phyloP scores from a whole-genome alignment of 2,113 vertebrate genomes.

The Craseonycteris thonglongyai region DNA sequence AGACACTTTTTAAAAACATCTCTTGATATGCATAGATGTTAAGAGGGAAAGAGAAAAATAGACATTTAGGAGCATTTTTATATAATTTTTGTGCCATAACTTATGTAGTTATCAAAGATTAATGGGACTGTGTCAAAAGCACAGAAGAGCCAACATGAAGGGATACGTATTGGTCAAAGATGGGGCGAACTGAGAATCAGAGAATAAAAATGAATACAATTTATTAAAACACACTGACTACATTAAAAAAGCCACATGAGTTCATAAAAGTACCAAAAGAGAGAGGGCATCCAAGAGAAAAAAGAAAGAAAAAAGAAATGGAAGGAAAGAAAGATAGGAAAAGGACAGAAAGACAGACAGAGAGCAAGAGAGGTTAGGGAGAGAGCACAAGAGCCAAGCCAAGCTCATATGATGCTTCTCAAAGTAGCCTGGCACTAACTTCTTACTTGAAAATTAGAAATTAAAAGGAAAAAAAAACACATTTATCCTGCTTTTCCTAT shows the following conservation, averaged over 20 bases:
- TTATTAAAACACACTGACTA: not conserved
- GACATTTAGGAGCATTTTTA: not conserved
- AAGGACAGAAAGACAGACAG: not conserved
- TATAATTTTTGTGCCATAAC: not conserved
- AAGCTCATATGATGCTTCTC: rapidly evolving
- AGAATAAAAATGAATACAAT: not conserved
- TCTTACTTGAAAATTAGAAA: not conserved
- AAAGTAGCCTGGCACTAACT: not conserved
- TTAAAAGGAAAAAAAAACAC: not conserved
- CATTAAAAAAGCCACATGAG: not conserved
- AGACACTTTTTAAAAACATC: not conserved
- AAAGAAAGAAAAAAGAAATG: not conserved
- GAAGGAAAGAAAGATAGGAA: not conserved
- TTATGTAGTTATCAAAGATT: not conserved
- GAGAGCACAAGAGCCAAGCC: not conserved
- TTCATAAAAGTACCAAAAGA: not conserved
- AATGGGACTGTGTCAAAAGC: not conserved
- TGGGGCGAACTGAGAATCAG: not conserved
- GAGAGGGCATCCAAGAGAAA: not conserved
- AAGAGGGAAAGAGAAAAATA: not conserved
- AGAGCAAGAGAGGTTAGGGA: not conserved
- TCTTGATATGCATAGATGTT: not conserved
- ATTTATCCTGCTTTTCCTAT: not conserved
- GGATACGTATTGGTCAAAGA: not conserved
- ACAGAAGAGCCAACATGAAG: not conserved